Percentiles rank a stretch among this genome's conserved stretches.
Evolutionary conservation across 30 jellyfish, hydroid and myxozoan genomes (phyloP).

Genomic region (Calvadosia cruxmelitensis): DNA sequence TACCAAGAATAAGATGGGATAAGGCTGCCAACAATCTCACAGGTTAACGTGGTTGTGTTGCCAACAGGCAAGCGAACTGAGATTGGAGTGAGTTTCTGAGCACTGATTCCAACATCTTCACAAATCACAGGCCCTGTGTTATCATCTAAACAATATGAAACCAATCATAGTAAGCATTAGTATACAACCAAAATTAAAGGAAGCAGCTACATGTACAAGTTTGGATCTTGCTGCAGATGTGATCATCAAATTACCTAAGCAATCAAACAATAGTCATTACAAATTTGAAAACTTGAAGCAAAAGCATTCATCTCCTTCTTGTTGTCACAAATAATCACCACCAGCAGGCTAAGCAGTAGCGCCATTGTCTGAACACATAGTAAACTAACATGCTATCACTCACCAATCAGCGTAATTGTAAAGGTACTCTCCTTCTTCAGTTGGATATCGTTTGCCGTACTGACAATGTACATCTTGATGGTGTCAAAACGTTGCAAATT

Average conservation of each 20-base stretch:
- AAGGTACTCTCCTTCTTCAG: slow-evolving; percentile 41
- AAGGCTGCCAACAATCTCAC: slow-evolving; percentile 53
- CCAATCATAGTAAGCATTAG: neutral
- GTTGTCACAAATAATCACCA: too few species aligned
- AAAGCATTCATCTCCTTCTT: too few species aligned
- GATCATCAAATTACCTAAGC: neutral
- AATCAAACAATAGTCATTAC: too few species aligned
- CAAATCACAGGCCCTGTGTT: slow-evolving; percentile 87
- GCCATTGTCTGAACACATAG: too few species aligned
- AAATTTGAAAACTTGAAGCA: too few species aligned
- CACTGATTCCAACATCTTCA: slow-evolving; percentile 59
- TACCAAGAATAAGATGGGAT: slow-evolving; percentile 62
- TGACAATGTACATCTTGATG: slow-evolving; percentile 24
- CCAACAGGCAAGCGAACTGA: slow-evolving; percentile 36
- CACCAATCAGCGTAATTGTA: slow-evolving; percentile 61
- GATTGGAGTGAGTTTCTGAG: slow-evolving; percentile 49
- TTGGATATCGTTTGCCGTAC: slow-evolving; percentile 25
- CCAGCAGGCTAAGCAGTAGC: too few species aligned
- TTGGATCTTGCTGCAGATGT: neutral
- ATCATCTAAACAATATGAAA: slow-evolving; percentile 47
- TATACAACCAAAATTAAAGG: neutral
- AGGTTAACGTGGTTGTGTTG: slow-evolving; percentile 31
- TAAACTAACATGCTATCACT: too few species aligned
- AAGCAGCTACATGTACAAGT: neutral
- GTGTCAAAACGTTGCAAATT: slow-evolving; percentile 54